Percentiles rank a stretch among this genome's conserved stretches.
These are phyloP conservation scores for Proteles cristata DNA, from an alignment of 2,113 vertebrate species.

Conservation along the genomic window DNA sequence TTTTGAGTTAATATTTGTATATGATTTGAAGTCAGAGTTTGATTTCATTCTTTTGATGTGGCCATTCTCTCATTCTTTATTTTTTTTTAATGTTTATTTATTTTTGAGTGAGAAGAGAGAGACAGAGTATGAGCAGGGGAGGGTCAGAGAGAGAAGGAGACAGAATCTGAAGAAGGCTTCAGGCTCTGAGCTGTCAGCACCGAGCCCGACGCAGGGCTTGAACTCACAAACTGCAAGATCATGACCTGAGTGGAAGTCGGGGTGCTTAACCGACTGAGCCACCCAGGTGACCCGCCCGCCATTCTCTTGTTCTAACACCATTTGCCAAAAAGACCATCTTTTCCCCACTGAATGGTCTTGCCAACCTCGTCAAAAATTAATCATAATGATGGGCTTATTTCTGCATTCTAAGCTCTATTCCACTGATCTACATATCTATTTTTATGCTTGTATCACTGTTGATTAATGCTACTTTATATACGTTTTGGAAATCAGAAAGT, in stretches of 20 bases:
- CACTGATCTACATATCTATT: background rate
- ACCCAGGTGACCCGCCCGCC: no score
- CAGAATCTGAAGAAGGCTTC: no score
- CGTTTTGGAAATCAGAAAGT: background rate
- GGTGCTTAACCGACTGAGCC: no score
- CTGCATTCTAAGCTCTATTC: background rate
- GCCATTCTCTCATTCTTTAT: no score
- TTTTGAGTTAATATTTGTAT: background rate
- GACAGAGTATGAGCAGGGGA: no score
- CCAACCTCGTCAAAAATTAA: background rate
- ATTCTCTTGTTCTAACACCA: background rate
- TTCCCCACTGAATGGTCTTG: background rate
- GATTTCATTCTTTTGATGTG: background rate
- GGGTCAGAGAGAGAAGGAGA: no score
- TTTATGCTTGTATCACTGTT: background rate
- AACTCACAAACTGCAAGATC: no score
- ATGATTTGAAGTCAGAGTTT: background rate
- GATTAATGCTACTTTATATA: background rate
- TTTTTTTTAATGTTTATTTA: no score
- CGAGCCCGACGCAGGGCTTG: no score
- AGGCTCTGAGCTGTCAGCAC: no score
- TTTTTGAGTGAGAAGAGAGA: no score
- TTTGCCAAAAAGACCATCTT: background rate
- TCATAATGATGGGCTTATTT: background rate
- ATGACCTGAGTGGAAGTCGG: no score